Base-by-base conservation (phyloP, 2,797 vertebrate genomes). In the Peromyscus nudipes region DNA sequence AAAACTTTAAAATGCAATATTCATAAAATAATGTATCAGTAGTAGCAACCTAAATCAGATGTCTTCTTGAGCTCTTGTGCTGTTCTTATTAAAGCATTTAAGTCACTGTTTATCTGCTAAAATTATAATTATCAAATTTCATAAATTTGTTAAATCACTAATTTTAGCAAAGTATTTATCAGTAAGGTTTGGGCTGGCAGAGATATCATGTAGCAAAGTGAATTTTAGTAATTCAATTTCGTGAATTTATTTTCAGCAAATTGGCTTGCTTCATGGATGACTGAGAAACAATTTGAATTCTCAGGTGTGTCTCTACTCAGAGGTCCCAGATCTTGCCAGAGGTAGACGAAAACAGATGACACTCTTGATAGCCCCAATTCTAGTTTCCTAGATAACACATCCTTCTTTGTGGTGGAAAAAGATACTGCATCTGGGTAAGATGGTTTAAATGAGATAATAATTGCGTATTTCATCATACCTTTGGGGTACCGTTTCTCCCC, bases 221-320 rank as follows among this genome's bases (percentile, higher is more conserved):
- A 86, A 92, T 80, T 83, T 85, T 40, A 83, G 64, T 90, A 37
- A 93, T 96, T 92, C 37, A 17, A 64, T 49, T 80, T 84, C 40
- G 3, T 76, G 52, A 96, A 65, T 62, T 94, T 94, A 80, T 95
- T 94, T 91, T 89, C 62, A 86, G n/a, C 25, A 92, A 43, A 86
- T 81, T 79, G 57, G 25, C n/a, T 80, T 93, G 64, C 87, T 64
- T 93, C 83, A 79, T 69, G 40, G 1, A 37, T 83, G 67, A 46
- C 88, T 86, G 57, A 79, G 37, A 23, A 6, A 40, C 31, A 77
- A 40, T 77, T 46, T 92, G 82, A 84, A 85, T 89, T 86, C 49
- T n/a, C 52, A 64, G 29, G 6, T 34, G 11, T 92, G 7, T 75
- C 37, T 84, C 73, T 55, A 29, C 5, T 10, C 34, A 46, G 52